phyloP scores from a whole-genome alignment of 2,113 vertebrate genomes.

The Murina feae region DNA sequence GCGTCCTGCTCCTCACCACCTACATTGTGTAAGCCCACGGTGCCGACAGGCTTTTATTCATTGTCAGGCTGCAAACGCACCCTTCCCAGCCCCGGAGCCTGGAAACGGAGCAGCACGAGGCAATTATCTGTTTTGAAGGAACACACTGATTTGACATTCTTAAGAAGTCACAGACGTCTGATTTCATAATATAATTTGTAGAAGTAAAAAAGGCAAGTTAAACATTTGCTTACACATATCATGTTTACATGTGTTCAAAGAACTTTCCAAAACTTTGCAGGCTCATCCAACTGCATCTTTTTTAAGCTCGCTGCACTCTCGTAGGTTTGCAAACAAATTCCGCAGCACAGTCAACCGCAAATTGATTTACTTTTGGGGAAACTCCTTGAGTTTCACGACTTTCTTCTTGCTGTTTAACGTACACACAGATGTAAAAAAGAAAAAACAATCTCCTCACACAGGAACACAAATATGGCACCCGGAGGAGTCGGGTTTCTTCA shows the following conservation, averaged over 20 bases:
- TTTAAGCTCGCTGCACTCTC: conserved; percentile 77
- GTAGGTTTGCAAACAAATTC: conserved; percentile 80
- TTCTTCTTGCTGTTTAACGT: conserved; percentile 78
- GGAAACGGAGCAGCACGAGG: conserved; percentile 77
- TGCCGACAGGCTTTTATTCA: conserved; percentile 71
- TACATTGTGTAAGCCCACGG: conserved; percentile 65
- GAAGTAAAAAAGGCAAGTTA: conserved; percentile 85
- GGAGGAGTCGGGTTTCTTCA: conserved; percentile 71
- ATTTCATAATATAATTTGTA: conserved; percentile 85
- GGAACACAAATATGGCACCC: conserved; percentile 81
- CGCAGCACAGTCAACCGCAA: conserved; percentile 76
- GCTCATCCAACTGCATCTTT: conserved; percentile 77
- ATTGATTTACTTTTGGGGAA: conserved; percentile 80
- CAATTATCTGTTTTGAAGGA: conserved; percentile 85
- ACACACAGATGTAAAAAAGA: conserved; percentile 79
- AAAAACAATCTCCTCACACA: conserved; percentile 76
- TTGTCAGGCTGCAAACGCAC: conserved; percentile 76
- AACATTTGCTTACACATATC: conserved; percentile 83
- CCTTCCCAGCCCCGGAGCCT: conserved; percentile 77
- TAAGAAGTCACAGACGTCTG: conserved; percentile 84
- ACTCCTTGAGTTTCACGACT: conserved; percentile 76
- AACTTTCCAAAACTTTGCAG: conserved; percentile 83
- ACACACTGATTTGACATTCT: conserved; percentile 83
- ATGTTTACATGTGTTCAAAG: conserved; percentile 84
- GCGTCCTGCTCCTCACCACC: conserved; percentile 49